These are phyloP conservation scores for Orius insidiosus DNA, from an alignment of 1,140 invertebrate species.

Conservation along the genomic window DNA sequence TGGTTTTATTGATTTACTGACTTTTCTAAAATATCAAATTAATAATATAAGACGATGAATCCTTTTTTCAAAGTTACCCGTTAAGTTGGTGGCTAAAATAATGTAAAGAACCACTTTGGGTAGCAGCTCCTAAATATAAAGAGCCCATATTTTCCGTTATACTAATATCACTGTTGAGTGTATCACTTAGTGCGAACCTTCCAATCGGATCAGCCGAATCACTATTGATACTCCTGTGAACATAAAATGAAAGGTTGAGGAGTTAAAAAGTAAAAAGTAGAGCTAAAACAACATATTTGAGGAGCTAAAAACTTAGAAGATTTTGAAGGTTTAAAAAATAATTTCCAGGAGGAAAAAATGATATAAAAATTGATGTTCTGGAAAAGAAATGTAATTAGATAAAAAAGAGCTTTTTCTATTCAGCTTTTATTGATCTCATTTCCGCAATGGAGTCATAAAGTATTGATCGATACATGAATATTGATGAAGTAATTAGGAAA, in stretches of 20 bases:
- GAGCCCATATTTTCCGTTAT: slow-evolving; percentile 5
- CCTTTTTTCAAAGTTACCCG: slow-evolving; percentile 29
- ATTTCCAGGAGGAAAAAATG: no score
- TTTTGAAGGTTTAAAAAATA: no score
- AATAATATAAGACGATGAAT: no score
- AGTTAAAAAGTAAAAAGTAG: neutral
- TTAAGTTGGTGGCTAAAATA: slow-evolving; percentile 58
- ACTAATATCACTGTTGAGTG: slow-evolving; percentile 3
- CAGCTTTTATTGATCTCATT: no score
- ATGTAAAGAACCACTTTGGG: slow-evolving; percentile 54
- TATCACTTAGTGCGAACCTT: slow-evolving; percentile 19
- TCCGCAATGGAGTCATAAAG: no score
- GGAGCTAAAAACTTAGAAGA: neutral
- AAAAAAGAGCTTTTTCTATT: no score
- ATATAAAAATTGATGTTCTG: no score
- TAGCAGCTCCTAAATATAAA: slow-evolving; percentile 37
- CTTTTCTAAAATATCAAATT: no score
- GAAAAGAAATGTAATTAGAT: no score
- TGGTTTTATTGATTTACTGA: slow-evolving; percentile 13
- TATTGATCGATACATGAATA: no score
- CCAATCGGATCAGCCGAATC: slow-evolving; percentile 26
- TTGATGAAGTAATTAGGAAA: no score
- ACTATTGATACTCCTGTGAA: slow-evolving; percentile 22
- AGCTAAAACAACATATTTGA: neutral
- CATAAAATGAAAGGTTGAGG: neutral